Evolutionary conservation across 2,797 vertebrate species (phyloP).

Genomic region (Mormyrus hasselquistii): DNA sequence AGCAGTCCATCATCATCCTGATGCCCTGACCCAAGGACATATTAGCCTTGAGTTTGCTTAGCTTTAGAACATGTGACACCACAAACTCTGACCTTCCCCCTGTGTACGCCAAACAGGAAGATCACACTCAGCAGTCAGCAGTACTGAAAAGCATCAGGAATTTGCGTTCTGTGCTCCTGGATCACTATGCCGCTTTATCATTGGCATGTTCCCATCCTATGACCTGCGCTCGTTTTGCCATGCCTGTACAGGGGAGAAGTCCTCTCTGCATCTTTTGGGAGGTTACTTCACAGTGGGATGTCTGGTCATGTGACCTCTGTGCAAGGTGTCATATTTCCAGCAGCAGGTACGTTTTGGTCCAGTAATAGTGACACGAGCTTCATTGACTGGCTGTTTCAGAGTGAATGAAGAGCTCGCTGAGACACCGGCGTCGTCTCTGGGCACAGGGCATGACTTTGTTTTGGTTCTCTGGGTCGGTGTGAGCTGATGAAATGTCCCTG

Average conservation of each 20-base stretch:
- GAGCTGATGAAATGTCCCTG: background rate
- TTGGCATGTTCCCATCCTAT: background rate
- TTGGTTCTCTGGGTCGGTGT: background rate
- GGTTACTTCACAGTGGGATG: background rate
- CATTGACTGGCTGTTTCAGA: background rate
- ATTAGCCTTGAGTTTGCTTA: slow-evolving; percentile 34
- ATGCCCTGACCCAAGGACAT: background rate
- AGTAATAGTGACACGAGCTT: background rate
- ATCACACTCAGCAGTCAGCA: slow-evolving; percentile 56
- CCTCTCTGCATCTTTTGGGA: background rate
- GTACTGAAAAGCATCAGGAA: slow-evolving; percentile 43
- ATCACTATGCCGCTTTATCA: slow-evolving; percentile 55
- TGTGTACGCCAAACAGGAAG: slow-evolving; percentile 43
- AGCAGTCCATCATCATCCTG: background rate
- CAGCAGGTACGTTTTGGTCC: background rate
- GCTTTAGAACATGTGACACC: background rate
- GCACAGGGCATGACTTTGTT: background rate
- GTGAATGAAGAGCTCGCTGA: background rate
- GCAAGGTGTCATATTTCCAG: background rate
- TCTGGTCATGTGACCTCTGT: background rate
- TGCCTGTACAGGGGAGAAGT: background rate
- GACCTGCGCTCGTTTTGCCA: background rate
- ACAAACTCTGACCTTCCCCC: slow-evolving; percentile 23
- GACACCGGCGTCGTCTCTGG: background rate
- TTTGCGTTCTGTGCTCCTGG: slow-evolving; percentile 53